Base-by-base conservation (phyloP, 2,797 vertebrate species). In the Argya squamiceps region DNA sequence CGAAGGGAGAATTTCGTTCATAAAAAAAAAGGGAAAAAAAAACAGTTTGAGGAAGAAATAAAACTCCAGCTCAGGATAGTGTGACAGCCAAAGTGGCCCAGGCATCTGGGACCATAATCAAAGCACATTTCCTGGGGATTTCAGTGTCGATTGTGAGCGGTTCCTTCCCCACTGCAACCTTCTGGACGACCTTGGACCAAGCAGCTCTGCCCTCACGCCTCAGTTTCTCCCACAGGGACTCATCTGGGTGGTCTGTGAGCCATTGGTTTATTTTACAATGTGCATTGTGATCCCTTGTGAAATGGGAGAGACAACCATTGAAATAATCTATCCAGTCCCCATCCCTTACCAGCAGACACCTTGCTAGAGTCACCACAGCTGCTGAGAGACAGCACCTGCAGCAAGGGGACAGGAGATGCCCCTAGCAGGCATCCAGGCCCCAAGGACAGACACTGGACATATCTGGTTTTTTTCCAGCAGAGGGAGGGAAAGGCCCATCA, bases 1-100 rank as follows among this genome's bases (percentile, higher is more conserved):
- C 2, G 0, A 89, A 81, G 85, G 82, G 85, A 94, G 87, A 93
- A 96, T 67, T 93, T 93, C 77, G 71, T 96, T 96, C 92, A 96
- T 96, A 93, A 94, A 95, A 94, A 95, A 94, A 73, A 69, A 1
- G 3, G 3, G 2, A 4, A 24, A 77, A 78, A 55, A 84, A 50
- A 30, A 0, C 55, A 55, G 49, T 81, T 67, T 74, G 60, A 52
- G 74, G 70, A 94, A 94, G 90, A 90, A 84, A 92, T 92, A 82
- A 60, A 94, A 83, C 32, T 85, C 81, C 26, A 52, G 88, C 68
- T 90, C 84, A 88, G 74, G 85, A 41, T 62, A 91, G 53, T 64
- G 75, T 78, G 92, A 92, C 89, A 92, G 84, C 39, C 63, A 55
- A 96, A 95, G 84, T n/a, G 36, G 56, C 32, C 78, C 87, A 58